These are phyloP conservation scores for Rhopalosiphum nymphaeae DNA, from an alignment of 2,888 invertebrate species.

Conservation along the genomic window DNA sequence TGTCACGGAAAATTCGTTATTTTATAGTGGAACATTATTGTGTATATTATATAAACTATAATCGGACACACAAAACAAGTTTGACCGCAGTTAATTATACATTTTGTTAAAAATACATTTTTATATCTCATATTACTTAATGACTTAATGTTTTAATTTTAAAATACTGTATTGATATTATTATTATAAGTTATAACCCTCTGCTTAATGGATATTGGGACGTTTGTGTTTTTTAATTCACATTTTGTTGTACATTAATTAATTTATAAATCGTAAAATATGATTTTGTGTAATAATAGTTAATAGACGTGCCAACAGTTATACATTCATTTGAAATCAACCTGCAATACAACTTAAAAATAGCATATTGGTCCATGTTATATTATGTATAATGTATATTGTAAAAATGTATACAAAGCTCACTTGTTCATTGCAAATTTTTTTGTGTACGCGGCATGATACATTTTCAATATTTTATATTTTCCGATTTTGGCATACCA, in stretches of 20 bases:
- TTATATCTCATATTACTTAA: slow-evolving; percentile 15
- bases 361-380: background rate
- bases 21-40: background rate
- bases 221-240: background rate
- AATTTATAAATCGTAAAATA: background rate
- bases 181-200: background rate
- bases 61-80: slow-evolving; percentile 28
- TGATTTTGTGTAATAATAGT: background rate
- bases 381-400: background rate
- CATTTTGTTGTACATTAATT: background rate
- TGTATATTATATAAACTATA: background rate
- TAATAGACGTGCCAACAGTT: background rate
- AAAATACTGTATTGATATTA: background rate
- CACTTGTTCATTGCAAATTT: background rate
- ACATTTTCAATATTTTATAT: no score
- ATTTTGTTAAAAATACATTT: slow-evolving; percentile 1
- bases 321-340: background rate
- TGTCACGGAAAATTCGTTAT: slow-evolving; percentile 7
- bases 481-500: no score
- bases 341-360: background rate
- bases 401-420: background rate
- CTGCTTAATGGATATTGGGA: background rate
- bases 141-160: background rate
- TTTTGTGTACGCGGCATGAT: no score
- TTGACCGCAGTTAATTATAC: slow-evolving; percentile 26